These are phyloP conservation scores for Tragelaphus eurycerus DNA, from an alignment of 2,797 vertebrate genomes.

Conservation along the genomic window DNA sequence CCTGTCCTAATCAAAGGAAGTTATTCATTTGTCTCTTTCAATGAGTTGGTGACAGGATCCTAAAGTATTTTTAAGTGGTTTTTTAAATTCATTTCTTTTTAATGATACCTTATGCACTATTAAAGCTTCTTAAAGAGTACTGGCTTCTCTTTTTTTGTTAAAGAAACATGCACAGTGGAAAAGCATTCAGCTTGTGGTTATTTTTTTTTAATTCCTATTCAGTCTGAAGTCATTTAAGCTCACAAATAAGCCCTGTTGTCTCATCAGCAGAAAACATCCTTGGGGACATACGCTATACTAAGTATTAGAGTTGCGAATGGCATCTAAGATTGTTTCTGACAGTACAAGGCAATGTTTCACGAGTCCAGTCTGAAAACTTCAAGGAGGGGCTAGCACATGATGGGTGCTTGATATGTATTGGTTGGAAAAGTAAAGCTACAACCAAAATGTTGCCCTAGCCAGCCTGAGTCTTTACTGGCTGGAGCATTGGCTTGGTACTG, in stretches of 20 bases:
- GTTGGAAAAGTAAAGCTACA: background rate
- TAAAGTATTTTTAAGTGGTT: background rate
- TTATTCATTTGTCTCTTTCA: background rate
- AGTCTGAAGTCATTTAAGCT: background rate
- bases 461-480: background rate
- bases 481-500: background rate
- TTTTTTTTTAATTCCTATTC: background rate
- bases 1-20: background rate
- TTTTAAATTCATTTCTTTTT: slow-evolving; percentile 21
- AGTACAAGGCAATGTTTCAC: accelerated
- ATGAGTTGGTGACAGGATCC: background rate
- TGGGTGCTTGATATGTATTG: accelerated
- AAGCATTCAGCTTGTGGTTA: background rate
- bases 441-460: too few relatives aligned
- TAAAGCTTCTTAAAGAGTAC: background rate
- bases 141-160: background rate
- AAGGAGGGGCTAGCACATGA: too few relatives aligned
- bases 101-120: background rate
- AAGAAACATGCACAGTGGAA: background rate
- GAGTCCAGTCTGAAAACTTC: too few relatives aligned
- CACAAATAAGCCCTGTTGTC: background rate
- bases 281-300: background rate
- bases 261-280: background rate
- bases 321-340: background rate
- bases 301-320: background rate